Conservation (phyloP, 1,140 invertebrate genomes). For the Saccostrea cuccullata region DNA sequence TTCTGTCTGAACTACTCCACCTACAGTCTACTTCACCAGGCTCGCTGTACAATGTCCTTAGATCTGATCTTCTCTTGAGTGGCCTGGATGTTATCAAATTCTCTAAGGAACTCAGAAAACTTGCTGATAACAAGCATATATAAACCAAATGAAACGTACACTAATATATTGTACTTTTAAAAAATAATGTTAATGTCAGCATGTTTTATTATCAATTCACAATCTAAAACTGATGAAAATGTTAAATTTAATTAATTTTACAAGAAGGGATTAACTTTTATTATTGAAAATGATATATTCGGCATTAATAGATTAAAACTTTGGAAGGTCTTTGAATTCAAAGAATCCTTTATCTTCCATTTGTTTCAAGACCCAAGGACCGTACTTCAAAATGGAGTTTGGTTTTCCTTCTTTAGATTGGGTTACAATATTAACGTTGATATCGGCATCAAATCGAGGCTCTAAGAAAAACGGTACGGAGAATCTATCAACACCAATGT, state of each 20-base stretch:
- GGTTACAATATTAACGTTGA: conserved; percentile 39
- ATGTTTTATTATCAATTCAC: too few relatives aligned
- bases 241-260: too few relatives aligned
- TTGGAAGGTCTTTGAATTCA: conserved; percentile 44
- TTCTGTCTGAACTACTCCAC: not conserved
- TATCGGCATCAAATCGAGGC: conserved; percentile 46
- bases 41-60: not conserved
- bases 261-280: too few relatives aligned
- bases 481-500: conserved; percentile 50
- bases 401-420: not conserved
- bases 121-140: not conserved
- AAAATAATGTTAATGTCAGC: too few relatives aligned
- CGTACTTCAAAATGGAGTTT: conserved; percentile 34
- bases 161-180: too few relatives aligned
- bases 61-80: not conserved
- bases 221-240: too few relatives aligned
- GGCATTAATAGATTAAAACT: not conserved
- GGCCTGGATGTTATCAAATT: conserved; percentile 2
- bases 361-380: conserved; percentile 41
- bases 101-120: conserved; percentile 16
- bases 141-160: too few relatives aligned
- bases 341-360: conserved; percentile 41
- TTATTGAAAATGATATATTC: too few relatives aligned
- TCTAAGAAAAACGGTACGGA: conserved; percentile 51
- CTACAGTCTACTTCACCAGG: not conserved